Percentiles rank a stretch among this genome's conserved stretches.
Conservation (phyloP, 1,140 invertebrate species). For the Wasmannia auropunctata region DNA sequence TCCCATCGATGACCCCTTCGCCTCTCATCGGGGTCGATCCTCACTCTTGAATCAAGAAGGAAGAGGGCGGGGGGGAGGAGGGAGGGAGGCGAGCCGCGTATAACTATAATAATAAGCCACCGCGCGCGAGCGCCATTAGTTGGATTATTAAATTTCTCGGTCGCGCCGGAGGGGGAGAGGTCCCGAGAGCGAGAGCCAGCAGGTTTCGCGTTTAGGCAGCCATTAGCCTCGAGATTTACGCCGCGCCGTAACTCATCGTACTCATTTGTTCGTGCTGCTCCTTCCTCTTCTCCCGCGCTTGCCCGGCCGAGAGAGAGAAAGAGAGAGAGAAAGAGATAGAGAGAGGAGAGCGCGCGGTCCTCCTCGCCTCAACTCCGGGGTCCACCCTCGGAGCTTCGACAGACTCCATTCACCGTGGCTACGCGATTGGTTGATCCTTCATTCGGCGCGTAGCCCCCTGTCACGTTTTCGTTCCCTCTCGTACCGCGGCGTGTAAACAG, state of each 20-base stretch:
- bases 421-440: constrained; percentile 72
- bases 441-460: constrained; percentile 58
- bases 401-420: constrained; percentile 72
- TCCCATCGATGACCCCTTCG: constrained; percentile 44
- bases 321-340: background rate
- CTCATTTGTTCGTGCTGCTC: constrained; percentile 83
- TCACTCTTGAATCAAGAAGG: background rate
- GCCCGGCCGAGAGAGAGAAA: background rate
- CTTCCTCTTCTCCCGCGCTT: constrained; percentile 53
- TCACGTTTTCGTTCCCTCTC: constrained; percentile 61
- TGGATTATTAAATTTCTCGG: constrained; percentile 86
- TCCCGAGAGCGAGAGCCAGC: constrained; percentile 74
- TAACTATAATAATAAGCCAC: constrained; percentile 81
- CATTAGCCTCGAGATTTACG: constrained; percentile 85
- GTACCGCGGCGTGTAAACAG: constrained; percentile 50
- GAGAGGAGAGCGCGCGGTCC: background rate
- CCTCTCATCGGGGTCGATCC: constrained; percentile 29
- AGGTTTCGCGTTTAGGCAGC: constrained; percentile 85
- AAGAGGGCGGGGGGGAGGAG: no score
- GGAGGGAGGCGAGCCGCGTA: constrained; percentile 35
- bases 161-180: constrained; percentile 68
- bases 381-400: constrained; percentile 70
- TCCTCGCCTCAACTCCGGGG: constrained; percentile 38
- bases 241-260: constrained; percentile 85
- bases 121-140: constrained; percentile 81